A percentile compares a stretch with the other conserved stretches of the same genome.
phyloP scores from a whole-genome alignment of 2,113 vertebrate genomes.

The Calcarius ornatus region DNA sequence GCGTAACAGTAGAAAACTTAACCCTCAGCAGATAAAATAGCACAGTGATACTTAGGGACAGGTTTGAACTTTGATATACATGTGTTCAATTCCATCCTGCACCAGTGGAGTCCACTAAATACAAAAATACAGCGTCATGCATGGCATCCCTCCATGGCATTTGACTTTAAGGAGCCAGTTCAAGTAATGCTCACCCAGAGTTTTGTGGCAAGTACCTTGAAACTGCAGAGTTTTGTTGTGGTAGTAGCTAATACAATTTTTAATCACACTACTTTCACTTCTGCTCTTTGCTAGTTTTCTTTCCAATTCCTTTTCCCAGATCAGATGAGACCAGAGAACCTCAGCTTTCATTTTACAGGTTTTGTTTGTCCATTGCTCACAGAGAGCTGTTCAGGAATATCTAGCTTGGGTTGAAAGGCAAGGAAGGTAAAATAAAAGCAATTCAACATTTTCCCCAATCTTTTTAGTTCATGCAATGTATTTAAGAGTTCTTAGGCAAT shows the following conservation, averaged over 20 bases:
- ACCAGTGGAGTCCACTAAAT: not conserved
- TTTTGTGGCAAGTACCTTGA: not conserved
- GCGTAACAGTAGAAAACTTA: not conserved
- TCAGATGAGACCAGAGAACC: not conserved
- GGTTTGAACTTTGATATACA: not conserved
- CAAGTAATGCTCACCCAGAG: not conserved
- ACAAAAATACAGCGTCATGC: not conserved
- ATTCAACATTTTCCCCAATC: not conserved
- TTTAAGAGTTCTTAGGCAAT: not conserved
- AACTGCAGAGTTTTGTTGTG: not conserved
- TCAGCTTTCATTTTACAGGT: not conserved
- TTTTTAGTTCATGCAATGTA: not conserved
- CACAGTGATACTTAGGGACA: not conserved
- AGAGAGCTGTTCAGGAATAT: not conserved
- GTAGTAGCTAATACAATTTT: not conserved
- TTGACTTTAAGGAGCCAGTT: not conserved
- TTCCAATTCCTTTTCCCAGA: not conserved
- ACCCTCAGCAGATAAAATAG: not conserved
- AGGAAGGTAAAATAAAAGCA: not conserved
- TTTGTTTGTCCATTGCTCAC: not conserved
- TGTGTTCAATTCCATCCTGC: not conserved
- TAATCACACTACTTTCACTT: not conserved
- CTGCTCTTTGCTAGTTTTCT: not conserved
- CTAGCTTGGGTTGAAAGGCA: not conserved
- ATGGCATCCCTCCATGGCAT: not conserved